Base-by-base conservation (phyloP, 2,888 invertebrate genomes). In the Chironomus tentans region DNA sequence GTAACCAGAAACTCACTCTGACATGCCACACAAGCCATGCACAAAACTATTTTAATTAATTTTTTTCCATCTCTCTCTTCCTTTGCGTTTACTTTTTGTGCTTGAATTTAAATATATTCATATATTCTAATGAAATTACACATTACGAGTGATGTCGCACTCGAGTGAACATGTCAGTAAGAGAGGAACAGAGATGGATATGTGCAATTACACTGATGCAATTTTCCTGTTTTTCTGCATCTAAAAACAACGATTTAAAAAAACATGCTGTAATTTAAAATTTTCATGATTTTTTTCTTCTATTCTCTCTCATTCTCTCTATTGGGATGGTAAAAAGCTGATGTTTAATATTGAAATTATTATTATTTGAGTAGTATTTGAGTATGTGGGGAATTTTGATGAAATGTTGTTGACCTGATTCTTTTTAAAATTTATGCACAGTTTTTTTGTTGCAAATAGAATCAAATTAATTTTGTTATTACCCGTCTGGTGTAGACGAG, bases 11-110 rank as follows among this genome's bases (percentile, higher is more conserved):
- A 50, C 46, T 46, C 69, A 21, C 15, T 6, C 68, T 38, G 46
- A n/a, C 24, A 13, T 13, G 6, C n/a, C n/a, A 46, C 68, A 68
- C 56, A 48, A 50, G 12, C 22, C 21, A 22, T 46, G 71, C 71
- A 71, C 12, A 24, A 18, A 71, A 71, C 71, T 71, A 71, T 71
- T 71, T 71, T 71, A 71, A 71, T 71, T 71, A 71, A 71, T 50
- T 50, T 71, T 70, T 46, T 24, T 21, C 21, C 5, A n/a, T 6
- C 47, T 38, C 65, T 15, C 18, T 15, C n/a, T 56, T 56, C 56
- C 18, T n/a, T n/a, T 56, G 18, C 56, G 56, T 15, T 15, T 15
- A 56, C n/a, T 18, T 18, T 38, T 38, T 15, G 15, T 56, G 56
- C 18, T 56, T 56, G 56, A 5, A 56, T 56, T 56, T 56, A 15